Evolutionary conservation across 2,113 vertebrate species (phyloP).

Genomic region (Origma solitaria): DNA sequence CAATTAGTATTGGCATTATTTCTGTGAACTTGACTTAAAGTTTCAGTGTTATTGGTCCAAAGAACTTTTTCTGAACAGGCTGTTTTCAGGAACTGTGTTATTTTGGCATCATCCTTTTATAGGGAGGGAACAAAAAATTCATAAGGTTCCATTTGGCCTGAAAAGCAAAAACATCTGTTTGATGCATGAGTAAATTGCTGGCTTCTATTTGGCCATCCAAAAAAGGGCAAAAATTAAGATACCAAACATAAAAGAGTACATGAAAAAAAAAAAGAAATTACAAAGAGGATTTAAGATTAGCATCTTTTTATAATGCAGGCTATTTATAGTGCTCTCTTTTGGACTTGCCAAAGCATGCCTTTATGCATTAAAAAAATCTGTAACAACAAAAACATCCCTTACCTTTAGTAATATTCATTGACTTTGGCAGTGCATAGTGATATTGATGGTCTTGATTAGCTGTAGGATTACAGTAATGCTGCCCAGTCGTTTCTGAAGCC

Average conservation of each 20-base stretch:
- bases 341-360: conserved; percentile 46
- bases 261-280: conserved; percentile 55
- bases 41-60: conserved; percentile 39
- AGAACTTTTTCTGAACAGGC: conserved; percentile 43
- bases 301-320: conserved; percentile 35
- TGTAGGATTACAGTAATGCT: conserved; percentile 34
- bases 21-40: conserved; percentile 55
- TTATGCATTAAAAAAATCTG: background rate
- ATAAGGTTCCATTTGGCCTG: conserved; percentile 67
- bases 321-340: conserved; percentile 56
- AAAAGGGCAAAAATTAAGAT: conserved; percentile 67
- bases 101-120: conserved; percentile 60
- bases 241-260: conserved; percentile 58
- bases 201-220: conserved; percentile 59
- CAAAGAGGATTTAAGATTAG: conserved; percentile 62
- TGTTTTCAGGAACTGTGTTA: conserved; percentile 31
- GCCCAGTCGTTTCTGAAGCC: background rate
- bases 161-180: conserved; percentile 74
- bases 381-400: background rate
- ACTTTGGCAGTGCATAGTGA: background rate
- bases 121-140: conserved; percentile 61
- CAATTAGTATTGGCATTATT: conserved; percentile 68
- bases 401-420: conserved; percentile 32
- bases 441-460: conserved; percentile 40
- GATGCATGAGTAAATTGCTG: conserved; percentile 61